Conservation (phyloP, 2,113 vertebrate genomes). For the Phrynocephalus versicolor region DNA sequence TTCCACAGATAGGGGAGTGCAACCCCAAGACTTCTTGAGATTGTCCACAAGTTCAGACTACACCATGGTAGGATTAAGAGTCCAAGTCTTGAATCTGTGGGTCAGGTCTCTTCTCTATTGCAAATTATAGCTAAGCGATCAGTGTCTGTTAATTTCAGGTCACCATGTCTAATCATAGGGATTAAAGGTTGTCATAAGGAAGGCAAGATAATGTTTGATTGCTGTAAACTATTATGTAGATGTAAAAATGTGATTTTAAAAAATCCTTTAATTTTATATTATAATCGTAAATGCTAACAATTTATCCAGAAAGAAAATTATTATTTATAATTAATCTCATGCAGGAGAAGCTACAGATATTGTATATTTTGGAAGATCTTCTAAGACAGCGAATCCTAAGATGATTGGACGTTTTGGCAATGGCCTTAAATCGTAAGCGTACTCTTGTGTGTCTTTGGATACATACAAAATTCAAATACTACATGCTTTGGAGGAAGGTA, state of each 20-base stretch:
- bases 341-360: constrained; percentile 82
- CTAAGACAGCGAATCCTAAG: constrained; percentile 77
- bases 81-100: neutral
- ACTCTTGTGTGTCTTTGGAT: neutral
- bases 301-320: too few species aligned
- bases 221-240: neutral
- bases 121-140: too few species aligned
- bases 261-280: neutral
- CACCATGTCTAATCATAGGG: neutral
- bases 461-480: neutral
- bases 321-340: constrained; percentile 24
- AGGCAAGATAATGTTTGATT: neutral
- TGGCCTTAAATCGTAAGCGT: constrained; percentile 85
- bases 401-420: constrained; percentile 88
- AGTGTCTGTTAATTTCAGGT: neutral
- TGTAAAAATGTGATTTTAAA: neutral
- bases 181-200: neutral
- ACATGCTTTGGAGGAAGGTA: neutral
- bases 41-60: neutral
- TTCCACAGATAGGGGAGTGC: too few species aligned
- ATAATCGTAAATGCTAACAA: neutral
- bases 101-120: neutral
- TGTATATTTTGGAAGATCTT: constrained; percentile 87
- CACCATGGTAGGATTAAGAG: neutral
- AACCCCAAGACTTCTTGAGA: too few species aligned